Conservation (phyloP, 92 coral and sea anemone species). For the Siderastrea radians region DNA sequence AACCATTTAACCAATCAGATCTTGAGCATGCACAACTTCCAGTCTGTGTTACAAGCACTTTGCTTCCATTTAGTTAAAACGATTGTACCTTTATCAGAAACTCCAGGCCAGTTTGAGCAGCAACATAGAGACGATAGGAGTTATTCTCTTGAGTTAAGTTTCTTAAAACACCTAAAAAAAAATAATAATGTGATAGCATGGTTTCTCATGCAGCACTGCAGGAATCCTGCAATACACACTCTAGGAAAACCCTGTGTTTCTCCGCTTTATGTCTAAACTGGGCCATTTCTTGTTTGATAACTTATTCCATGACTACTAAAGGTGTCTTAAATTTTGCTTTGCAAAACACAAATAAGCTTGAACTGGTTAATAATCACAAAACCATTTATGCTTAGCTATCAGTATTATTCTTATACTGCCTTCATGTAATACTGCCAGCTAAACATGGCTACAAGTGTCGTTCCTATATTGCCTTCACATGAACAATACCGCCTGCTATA, state of each 20-base stretch:
- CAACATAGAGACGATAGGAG: conserved; percentile 69
- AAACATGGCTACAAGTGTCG: too few relatives aligned
- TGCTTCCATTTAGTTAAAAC: not conserved
- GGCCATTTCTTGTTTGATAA: not conserved
- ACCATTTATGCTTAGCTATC: not conserved
- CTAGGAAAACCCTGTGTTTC: too few relatives aligned
- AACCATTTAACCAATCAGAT: too few relatives aligned
- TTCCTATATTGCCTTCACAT: too few relatives aligned
- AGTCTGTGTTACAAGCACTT: not conserved
- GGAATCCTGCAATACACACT: too few relatives aligned
- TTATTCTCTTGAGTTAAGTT: conserved; percentile 77
- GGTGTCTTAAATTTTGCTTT: too few relatives aligned
- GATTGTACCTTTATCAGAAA: conserved; percentile 81
- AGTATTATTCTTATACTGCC: too few relatives aligned
- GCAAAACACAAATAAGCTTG: not conserved
- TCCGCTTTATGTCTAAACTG: too few relatives aligned
- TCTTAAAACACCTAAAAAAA: conserved; percentile 82
- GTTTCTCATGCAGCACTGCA: not conserved
- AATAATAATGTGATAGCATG: not conserved
- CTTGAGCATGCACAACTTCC: too few relatives aligned
- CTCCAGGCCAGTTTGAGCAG: conserved; percentile 82
- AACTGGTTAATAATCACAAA: not conserved
- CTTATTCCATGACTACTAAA: not conserved
- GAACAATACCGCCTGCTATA: too few relatives aligned
- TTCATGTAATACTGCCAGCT: too few relatives aligned